phyloP scores from a whole-genome alignment of 2,113 vertebrate species.

The Nothoprocta pentlandii region DNA sequence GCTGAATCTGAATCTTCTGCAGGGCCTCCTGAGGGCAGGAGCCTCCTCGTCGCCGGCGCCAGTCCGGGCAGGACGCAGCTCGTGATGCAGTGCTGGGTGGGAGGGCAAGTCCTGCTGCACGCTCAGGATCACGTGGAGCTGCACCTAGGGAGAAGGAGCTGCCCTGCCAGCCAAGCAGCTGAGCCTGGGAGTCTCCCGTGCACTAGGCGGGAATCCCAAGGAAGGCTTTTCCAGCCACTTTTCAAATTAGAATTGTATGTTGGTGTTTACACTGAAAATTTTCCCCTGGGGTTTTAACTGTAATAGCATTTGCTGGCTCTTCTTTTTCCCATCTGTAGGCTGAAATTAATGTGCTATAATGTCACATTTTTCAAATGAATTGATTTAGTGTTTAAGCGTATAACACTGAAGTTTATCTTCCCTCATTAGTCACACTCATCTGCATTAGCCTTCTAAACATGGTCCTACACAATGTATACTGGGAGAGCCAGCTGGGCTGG shows the following conservation, averaged over 20 bases:
- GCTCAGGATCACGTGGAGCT: not conserved
- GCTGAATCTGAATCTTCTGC: not conserved
- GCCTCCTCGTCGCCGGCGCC: too few species aligned
- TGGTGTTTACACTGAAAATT: conserved; percentile 19
- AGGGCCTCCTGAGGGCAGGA: not conserved
- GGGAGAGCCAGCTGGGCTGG: not conserved
- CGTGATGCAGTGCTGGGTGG: not conserved
- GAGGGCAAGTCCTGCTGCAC: not conserved
- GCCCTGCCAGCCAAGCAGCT: not conserved
- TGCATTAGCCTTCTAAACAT: not conserved
- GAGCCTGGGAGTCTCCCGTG: not conserved
- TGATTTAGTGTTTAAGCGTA: conserved; percentile 17
- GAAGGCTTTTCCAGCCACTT: not conserved
- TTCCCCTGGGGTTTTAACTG: conserved; percentile 10
- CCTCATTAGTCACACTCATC: conserved; percentile 17
- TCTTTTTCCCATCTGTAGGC: not conserved
- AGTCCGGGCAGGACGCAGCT: too few species aligned
- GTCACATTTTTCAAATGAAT: conserved; percentile 36
- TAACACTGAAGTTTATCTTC: conserved; percentile 15
- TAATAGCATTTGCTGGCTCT: not conserved
- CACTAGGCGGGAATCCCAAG: not conserved
- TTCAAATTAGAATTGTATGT: conserved; percentile 13
- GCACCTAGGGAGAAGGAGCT: not conserved
- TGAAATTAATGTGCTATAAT: conserved; percentile 31
- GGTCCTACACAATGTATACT: not conserved